Percentiles rank a stretch among this genome's conserved stretches.
These are phyloP conservation scores for Brachionus koreanus DNA, from an alignment of 1,140 invertebrate species.

Conservation along the genomic window DNA sequence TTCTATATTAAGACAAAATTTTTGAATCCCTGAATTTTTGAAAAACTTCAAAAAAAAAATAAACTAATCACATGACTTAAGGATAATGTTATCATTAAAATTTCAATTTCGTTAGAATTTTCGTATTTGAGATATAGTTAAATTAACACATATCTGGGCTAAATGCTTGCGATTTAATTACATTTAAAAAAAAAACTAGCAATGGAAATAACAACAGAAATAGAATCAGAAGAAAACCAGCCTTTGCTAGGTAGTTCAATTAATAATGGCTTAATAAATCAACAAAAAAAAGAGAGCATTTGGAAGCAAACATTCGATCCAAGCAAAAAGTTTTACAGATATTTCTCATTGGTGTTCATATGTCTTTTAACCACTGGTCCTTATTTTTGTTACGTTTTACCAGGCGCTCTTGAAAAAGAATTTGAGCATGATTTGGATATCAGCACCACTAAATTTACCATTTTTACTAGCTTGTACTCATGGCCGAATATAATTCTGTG, in stretches of 20 bases:
- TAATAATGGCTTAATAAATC: not conserved
- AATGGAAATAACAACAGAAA: not conserved
- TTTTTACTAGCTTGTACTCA: slow-evolving; percentile 18
- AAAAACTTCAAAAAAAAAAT: not conserved
- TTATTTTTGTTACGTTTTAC: slow-evolving; percentile 43
- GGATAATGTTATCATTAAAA: not conserved
- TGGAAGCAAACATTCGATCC: not conserved
- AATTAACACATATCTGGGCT: not conserved
- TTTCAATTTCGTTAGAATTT: not conserved
- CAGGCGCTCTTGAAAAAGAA: slow-evolving; percentile 23
- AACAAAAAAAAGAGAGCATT: not conserved
- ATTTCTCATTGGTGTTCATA: slow-evolving; percentile 19
- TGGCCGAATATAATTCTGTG: slow-evolving; percentile 40
- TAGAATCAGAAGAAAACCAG: not conserved
- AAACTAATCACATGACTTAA: not conserved
- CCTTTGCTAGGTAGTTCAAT: slow-evolving; percentile 1
- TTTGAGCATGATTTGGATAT: slow-evolving; percentile 33
- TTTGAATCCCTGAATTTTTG: not conserved
- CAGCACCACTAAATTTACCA: slow-evolving; percentile 8
- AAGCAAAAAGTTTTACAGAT: slow-evolving; percentile 9
- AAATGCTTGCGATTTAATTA: not conserved
- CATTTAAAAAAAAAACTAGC: not conserved
- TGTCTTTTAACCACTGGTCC: slow-evolving; percentile 36
- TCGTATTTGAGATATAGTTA: not conserved
- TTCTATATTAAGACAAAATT: not conserved